Evolutionary conservation across 2,797 vertebrate genomes (phyloP), one percentile per base, ranked within the genome.

Genomic region (Ambastaia sidthimunki): DNA sequence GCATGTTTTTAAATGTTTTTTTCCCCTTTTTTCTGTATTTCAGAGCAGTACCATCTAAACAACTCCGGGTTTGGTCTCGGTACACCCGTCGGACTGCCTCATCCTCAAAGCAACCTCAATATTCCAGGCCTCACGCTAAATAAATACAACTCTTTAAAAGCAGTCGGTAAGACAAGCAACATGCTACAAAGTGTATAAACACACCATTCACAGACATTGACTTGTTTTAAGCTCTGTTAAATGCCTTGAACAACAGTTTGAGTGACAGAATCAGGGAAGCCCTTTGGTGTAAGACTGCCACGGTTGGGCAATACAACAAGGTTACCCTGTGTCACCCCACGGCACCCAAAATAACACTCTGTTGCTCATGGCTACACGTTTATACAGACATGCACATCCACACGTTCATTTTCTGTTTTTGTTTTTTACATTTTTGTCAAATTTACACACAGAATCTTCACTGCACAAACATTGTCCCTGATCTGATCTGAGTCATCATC

Each of bases 31-130:
- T 77, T 48, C 19, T 37, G 18, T 62, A 31, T 82, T 78, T 37
- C 88, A 98, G 97, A 97, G 83, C 96, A 96, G 80, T 94, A 94
- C 55, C 96, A 94, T 52, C 90, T 96, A 87, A 97, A 94, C 89
- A 96, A 94, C 4, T 78, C 91, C 0, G 80, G 92, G 15, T 87
- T 92, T 47, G 90, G 92, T 0, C 89, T 90, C 3, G 82, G 89
- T 80, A 89, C 91, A n/a, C 23, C 86, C 0, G 83, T 89, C 1
- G 94, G 92, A 3, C 89, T 93, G 18, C 86, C 94, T 6, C 93
- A 94, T 25, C 83, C 90, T 7, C 96, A 96, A 0, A 90, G 92
- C 83, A 95, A 95, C 86, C 91, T 87, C 93, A 93, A n/a, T 85
- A 83, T 91, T 15, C 90, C 92, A 28, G 85, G 90, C 1, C 89